phyloP scores from a whole-genome alignment of 2,888 invertebrate genomes.

The Megamerina dolium region DNA sequence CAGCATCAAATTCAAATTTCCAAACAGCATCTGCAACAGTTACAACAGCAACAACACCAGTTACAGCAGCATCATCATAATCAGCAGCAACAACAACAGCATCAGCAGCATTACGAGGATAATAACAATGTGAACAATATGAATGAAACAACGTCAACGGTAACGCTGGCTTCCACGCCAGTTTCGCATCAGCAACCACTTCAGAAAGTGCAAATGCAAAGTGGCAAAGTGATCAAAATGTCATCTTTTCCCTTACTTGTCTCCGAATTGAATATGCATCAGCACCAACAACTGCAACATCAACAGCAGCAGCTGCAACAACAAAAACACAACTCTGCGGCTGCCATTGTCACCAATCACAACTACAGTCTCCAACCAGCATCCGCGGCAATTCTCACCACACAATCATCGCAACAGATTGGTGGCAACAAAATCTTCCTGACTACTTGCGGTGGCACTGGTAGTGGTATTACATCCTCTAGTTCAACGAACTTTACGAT shows the following conservation, averaged over 20 bases:
- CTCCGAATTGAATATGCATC: conserved; percentile 40
- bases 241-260: conserved; percentile 43
- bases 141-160: conserved; percentile 20
- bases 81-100: conserved; percentile 29
- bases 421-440: conserved; percentile 45
- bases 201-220: conserved; percentile 34
- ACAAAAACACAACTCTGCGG: conserved; percentile 40
- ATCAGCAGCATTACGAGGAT: conserved; percentile 31
- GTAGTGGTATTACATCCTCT: conserved; percentile 20
- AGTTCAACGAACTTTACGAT: conserved; percentile 38
- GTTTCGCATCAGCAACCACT: conserved; percentile 26
- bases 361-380: conserved; percentile 48
- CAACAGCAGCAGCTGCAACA: conserved; percentile 30
- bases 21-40: conserved; percentile 28
- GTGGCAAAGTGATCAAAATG: conserved; percentile 46
- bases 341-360: conserved; percentile 46
- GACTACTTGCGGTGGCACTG: conserved; percentile 32
- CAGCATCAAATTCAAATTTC: conserved; percentile 40
- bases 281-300: conserved; percentile 27
- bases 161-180: conserved; percentile 20
- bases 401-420: conserved; percentile 28
- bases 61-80: conserved; percentile 32
- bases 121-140: conserved; percentile 29
- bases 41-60: conserved; percentile 26
- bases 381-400: conserved; percentile 44